phyloP scores from a whole-genome alignment of 2,113 vertebrate species.

The Eira barbara region DNA sequence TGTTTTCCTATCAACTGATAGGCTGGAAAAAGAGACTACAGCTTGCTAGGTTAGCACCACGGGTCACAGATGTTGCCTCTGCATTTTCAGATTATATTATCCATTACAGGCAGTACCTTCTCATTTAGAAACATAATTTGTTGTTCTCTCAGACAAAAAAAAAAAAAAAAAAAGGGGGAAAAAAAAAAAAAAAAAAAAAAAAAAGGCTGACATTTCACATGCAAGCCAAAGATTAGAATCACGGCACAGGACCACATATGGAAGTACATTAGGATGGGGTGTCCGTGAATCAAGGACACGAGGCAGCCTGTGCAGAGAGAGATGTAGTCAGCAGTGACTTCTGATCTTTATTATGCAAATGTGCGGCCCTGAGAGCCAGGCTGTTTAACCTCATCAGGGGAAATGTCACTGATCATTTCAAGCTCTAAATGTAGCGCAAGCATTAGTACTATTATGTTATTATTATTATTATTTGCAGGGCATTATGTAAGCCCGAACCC shows the following conservation, averaged over 20 bases:
- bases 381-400: slow-evolving; percentile 68
- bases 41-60: slow-evolving; percentile 70
- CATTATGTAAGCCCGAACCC: slow-evolving; percentile 46
- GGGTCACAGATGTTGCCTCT: slow-evolving; percentile 77
- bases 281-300: slow-evolving; percentile 71
- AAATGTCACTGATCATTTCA: slow-evolving; percentile 53
- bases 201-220: slow-evolving; percentile 68
- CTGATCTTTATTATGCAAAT: slow-evolving; percentile 75
- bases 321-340: slow-evolving; percentile 42
- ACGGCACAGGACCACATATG: slow-evolving; percentile 2
- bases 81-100: slow-evolving; percentile 80
- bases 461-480: slow-evolving; percentile 60
- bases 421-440: not conserved
- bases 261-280: slow-evolving; percentile 54
- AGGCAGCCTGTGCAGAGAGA: not conserved
- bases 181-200: not conserved
- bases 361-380: not conserved
- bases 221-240: slow-evolving; percentile 80
- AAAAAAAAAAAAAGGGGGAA: slow-evolving; percentile 10
- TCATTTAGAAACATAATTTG: slow-evolving; percentile 83
- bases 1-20: slow-evolving; percentile 79
- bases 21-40: slow-evolving; percentile 72
- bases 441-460: not conserved
- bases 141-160: slow-evolving; percentile 59
- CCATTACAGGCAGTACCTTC: slow-evolving; percentile 81